phyloP scores from a whole-genome alignment of 2,113 vertebrate genomes.

The Protobothrops mucrosquamatus region DNA sequence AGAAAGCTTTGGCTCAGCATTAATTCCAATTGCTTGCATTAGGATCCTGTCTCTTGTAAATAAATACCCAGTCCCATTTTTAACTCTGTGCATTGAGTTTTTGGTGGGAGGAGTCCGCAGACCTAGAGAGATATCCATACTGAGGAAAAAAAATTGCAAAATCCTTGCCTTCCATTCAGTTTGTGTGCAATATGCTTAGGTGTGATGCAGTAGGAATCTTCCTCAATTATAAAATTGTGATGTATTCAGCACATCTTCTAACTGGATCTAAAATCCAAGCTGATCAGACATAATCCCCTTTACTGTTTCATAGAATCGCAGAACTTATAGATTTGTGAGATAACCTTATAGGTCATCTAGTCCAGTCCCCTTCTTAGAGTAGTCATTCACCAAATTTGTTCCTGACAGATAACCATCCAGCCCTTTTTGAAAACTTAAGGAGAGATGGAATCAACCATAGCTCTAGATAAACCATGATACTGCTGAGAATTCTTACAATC shows the following conservation, averaged over 20 bases:
- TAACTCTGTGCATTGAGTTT: neutral
- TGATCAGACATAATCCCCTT: neutral
- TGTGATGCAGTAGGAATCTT: neutral
- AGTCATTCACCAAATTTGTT: neutral
- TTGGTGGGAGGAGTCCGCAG: slow-evolving; percentile 14
- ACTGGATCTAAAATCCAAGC: neutral
- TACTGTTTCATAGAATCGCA: neutral
- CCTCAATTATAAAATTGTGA: neutral
- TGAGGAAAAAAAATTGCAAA: neutral
- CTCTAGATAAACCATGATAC: neutral
- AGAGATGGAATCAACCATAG: neutral
- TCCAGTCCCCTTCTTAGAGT: neutral
- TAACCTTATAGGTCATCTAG: neutral
- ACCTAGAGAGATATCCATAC: neutral
- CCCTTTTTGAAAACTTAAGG: neutral
- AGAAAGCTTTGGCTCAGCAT: neutral
- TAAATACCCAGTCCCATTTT: neutral
- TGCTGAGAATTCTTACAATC: neutral
- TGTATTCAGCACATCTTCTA: neutral
- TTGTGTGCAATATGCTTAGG: neutral
- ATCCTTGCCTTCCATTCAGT: neutral
- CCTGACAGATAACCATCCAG: neutral
- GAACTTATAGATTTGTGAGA: neutral
- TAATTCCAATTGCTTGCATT: neutral
- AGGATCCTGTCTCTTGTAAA: neutral